Evolutionary conservation across 2,113 vertebrate genomes (phyloP).

Genomic region (Cavia aperea): DNA sequence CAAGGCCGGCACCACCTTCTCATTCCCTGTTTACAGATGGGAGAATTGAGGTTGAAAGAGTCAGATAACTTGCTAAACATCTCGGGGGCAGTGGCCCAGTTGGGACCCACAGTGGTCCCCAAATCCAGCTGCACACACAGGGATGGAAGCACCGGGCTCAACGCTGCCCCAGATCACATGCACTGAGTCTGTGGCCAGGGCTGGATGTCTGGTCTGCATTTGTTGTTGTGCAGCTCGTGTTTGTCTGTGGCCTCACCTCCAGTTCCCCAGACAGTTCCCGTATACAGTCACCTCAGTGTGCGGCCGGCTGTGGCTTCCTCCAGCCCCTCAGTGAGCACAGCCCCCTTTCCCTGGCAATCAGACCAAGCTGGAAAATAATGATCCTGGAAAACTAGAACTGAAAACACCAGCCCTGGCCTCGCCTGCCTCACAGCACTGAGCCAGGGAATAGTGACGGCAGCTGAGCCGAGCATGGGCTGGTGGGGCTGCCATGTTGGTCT

Average conservation of each 20-base stretch:
- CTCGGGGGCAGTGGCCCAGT: background rate
- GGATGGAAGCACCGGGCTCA: background rate
- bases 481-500: background rate
- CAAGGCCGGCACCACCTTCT: background rate
- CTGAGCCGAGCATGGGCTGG: background rate
- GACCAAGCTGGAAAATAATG: background rate
- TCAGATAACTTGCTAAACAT: background rate
- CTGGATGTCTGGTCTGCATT: background rate
- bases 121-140: background rate
- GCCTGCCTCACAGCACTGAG: background rate
- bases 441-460: background rate
- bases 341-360: background rate
- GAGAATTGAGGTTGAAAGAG: slow-evolving; percentile 2
- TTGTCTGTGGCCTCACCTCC: background rate
- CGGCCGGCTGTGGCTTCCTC: background rate
- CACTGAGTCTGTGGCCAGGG: background rate
- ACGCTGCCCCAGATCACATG: no score
- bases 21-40: background rate
- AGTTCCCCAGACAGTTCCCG: background rate
- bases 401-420: background rate
- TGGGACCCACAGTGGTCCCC: background rate
- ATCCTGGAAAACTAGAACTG: background rate
- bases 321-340: background rate
- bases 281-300: background rate
- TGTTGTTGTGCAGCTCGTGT: background rate